These are phyloP conservation scores for Ciconia nigra DNA, from an alignment of 2,797 vertebrate genomes.

Conservation along the genomic window DNA sequence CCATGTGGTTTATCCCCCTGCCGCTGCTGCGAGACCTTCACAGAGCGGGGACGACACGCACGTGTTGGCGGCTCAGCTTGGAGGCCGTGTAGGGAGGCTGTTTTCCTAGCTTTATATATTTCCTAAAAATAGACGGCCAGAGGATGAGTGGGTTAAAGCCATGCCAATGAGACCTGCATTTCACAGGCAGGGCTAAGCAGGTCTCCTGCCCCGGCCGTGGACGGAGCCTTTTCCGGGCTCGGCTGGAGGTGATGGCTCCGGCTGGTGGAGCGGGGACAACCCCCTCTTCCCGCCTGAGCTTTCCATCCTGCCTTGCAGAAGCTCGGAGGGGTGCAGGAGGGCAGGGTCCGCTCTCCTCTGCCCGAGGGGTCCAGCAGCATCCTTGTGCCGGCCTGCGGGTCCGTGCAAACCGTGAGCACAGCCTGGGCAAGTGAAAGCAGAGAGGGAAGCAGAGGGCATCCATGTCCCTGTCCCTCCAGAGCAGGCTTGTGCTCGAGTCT, in stretches of 20 bases:
- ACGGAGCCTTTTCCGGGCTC: neutral
- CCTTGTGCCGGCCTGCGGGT: rapidly evolving
- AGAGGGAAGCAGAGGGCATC: neutral
- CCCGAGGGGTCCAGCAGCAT: neutral
- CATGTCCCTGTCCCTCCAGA: rapidly evolving
- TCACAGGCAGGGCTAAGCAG: neutral
- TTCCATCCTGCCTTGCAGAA: neutral
- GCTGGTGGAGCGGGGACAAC: neutral
- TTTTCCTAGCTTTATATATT: neutral
- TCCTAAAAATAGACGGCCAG: neutral
- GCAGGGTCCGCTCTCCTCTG: neutral
- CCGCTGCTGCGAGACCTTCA: neutral
- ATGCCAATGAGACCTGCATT: neutral
- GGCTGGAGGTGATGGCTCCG: neutral
- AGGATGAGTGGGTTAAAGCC: neutral
- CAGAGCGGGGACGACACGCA: too few species aligned
- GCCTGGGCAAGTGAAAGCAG: neutral
- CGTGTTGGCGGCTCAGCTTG: neutral
- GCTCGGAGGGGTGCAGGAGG: neutral
- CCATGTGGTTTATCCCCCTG: neutral
- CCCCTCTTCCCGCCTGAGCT: neutral
- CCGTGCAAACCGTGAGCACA: neutral
- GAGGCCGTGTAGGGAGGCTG: neutral
- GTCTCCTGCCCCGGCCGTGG: neutral
- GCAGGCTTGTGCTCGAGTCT: neutral